A percentile compares a stretch with the other conserved stretches of the same genome.
phyloP scores from a whole-genome alignment of 2,888 invertebrate genomes.

The Ormia ochracea region DNA sequence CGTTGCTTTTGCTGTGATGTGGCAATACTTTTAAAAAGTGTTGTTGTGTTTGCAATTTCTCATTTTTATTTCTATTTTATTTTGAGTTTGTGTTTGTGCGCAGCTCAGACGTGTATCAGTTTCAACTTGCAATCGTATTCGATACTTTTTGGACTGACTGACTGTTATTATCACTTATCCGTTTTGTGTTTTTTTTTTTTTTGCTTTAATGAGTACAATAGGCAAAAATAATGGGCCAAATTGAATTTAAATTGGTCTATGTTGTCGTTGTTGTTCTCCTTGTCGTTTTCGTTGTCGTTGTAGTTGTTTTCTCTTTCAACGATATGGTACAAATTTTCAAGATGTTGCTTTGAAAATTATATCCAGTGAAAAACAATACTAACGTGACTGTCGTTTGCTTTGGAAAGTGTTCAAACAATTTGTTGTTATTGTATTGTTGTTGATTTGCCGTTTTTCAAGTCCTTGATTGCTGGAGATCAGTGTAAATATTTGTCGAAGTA shows the following conservation, averaged over 20 bases:
- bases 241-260: slow-evolving; percentile 75
- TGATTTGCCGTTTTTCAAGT: slow-evolving; percentile 32
- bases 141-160: slow-evolving; percentile 26
- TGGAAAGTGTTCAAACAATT: not conserved
- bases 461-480: slow-evolving; percentile 47
- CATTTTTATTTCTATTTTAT: not conserved
- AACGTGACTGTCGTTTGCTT: slow-evolving; percentile 36
- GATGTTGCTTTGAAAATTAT: slow-evolving; percentile 41
- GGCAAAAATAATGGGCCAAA: slow-evolving; percentile 73
- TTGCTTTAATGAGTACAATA: slow-evolving; percentile 69
- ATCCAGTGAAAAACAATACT: slow-evolving; percentile 30
- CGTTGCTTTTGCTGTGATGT: slow-evolving; percentile 46
- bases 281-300: slow-evolving; percentile 47
- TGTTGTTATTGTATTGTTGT: slow-evolving; percentile 13
- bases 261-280: slow-evolving; percentile 52
- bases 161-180: slow-evolving; percentile 4
- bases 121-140: not conserved
- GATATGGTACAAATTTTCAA: slow-evolving; percentile 37
- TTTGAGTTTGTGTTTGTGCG: no score
- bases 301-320: not conserved
- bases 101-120: not conserved
- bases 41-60: slow-evolving; percentile 21
- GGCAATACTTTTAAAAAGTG: slow-evolving; percentile 51
- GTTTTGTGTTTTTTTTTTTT: not conserved
- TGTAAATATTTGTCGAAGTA: slow-evolving; percentile 63